Percentiles rank a stretch among this genome's conserved stretches.
Evolutionary conservation across 2,797 vertebrate genomes (phyloP).

Genomic region (Cercopithecus petaurista): DNA sequence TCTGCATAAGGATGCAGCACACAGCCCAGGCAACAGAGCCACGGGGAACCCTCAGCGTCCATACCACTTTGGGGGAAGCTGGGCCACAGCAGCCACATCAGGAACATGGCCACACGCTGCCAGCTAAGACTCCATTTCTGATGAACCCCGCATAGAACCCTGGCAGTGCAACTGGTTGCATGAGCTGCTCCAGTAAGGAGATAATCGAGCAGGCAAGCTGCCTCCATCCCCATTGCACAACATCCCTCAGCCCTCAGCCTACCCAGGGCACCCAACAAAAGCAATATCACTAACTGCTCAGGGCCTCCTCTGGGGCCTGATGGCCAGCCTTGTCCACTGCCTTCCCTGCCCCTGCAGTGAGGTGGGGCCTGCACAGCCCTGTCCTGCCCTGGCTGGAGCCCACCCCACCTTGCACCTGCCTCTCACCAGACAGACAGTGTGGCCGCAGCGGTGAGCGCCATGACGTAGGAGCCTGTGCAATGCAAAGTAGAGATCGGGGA

Average conservation of each 20-base stretch:
- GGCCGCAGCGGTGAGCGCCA: conserved; percentile 94
- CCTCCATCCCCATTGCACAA: neutral
- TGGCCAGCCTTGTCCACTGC: neutral
- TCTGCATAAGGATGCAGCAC: neutral
- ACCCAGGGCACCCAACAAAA: neutral
- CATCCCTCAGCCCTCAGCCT: neutral
- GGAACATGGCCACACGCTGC: neutral
- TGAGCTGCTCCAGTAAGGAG: neutral
- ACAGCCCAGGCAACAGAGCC: neutral
- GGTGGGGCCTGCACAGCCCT: neutral
- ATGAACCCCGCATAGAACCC: neutral
- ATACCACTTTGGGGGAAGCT: neutral
- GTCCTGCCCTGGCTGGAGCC: neutral
- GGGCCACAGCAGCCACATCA: neutral
- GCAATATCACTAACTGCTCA: neutral
- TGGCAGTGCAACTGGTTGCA: neutral
- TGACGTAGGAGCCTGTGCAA: conserved; percentile 94
- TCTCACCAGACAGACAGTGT: conserved; percentile 95
- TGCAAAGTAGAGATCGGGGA: conserved; percentile 93
- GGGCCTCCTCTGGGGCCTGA: neutral
- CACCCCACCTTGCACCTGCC: neutral
- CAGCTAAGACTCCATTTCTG: neutral
- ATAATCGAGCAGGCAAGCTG: neutral
- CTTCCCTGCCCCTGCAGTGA: neutral
- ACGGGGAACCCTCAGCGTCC: neutral